A percentile compares a stretch with the other conserved stretches of the same genome.
phyloP scores from a whole-genome alignment of 2,797 vertebrate species.

The Limosa lapponica region DNA sequence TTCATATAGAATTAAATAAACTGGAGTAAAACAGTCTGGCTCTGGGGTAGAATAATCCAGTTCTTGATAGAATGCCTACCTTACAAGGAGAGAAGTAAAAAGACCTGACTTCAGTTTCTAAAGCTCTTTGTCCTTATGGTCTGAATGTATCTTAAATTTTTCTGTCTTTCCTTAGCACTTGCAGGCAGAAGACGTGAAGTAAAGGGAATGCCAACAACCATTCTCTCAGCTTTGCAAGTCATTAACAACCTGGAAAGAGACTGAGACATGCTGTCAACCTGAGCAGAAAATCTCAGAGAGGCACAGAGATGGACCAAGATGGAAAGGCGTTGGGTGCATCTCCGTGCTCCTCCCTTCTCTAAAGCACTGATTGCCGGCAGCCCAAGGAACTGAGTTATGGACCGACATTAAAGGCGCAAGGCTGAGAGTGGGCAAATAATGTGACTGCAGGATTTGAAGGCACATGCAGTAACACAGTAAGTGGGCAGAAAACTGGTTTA shows the following conservation, averaged over 20 bases:
- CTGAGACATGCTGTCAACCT: background rate
- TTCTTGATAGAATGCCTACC: background rate
- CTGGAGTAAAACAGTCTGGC: background rate
- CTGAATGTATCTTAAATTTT: background rate
- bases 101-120: background rate
- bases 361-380: background rate
- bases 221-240: background rate
- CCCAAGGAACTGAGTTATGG: background rate
- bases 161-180: background rate
- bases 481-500: background rate
- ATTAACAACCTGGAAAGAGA: background rate
- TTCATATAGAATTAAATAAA: background rate
- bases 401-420: background rate
- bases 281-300: background rate
- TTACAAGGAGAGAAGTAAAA: background rate
- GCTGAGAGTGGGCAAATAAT: background rate
- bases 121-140: background rate
- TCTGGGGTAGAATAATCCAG: background rate
- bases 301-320: background rate
- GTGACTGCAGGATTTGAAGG: background rate
- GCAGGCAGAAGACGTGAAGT: background rate
- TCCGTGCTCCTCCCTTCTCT: background rate
- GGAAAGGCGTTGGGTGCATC: background rate
- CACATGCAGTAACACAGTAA: background rate
- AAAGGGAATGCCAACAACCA: background rate